Base-by-base conservation (phyloP, 2,888 invertebrate species). In the Dynastes hyllus region DNA sequence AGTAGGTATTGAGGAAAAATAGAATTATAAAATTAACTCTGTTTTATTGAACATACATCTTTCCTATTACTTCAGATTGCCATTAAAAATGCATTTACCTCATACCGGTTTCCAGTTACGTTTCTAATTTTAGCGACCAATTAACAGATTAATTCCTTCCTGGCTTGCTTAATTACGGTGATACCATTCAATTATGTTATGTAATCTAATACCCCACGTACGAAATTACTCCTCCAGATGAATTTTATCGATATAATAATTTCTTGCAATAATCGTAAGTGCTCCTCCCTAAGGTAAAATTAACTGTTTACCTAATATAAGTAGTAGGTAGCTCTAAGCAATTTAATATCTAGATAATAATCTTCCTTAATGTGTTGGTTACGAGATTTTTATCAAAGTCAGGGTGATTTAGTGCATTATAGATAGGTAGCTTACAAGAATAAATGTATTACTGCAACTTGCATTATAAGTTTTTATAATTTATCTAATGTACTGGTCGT, bases 171-270 rank as follows among this genome's bases (percentile, higher is more conserved):
- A 22, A 55, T 22, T n/a, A 55, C n/a, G n/a, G 55, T n/a, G 55
- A 55, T n/a, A 55, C n/a, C 1, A 55, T 55, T 55, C 55, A 16
- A 55, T 55, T 55, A 55, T 16, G 55, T 55, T 55, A 55, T 22
- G 55, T 55, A 55, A 55, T n/a, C 22, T 55, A 55, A 55, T 55
- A 55, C 16, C 22, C 5, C 45, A 45, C 45, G 22, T 11, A 22
- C 22, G 3, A n/a, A 55, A 55, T 55, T 55, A 55, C 55, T 55
- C 8, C 45, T 55, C n/a, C 55, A 22, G 22, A 55, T 55, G 6
- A 55, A 55, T 55, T 55, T 55, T 22, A n/a, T 55, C 55, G 55
- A 55, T 55, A 55, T 55, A 16, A 45, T 45, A 11, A 55, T 55
- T 5, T n/a, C 55, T 22, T 2, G 55, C 55, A 55, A 55, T 55